Evolutionary conservation across 2,797 vertebrate genomes (phyloP), one percentile per base, ranked within the genome.

Genomic region (Danio jaintianensis): DNA sequence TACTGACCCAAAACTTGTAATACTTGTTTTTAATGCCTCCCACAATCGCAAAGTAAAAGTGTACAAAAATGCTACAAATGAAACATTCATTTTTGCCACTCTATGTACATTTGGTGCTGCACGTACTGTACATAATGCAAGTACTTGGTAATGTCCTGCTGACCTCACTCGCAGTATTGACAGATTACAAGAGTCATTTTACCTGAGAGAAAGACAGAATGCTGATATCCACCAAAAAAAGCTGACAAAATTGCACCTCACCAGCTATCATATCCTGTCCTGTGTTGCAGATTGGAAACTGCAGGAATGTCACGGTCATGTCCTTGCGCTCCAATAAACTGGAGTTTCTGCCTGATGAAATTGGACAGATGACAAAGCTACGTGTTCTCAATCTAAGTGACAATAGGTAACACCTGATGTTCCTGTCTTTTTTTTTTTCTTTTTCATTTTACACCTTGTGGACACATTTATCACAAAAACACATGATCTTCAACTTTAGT

Each of bases 311-410:
- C 79, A 99, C 97, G 0, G 98, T 99, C 68, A 99, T 99, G 98
- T 99, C 98, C 55, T 93, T 99, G 78, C 96, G 98, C 71, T 98
- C 98, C 58, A 99, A 99, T 92, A 99, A 99, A 56, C 93, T 99
- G 79, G 98, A 99, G 90, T 98, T 98, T 84, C 96, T 99, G 58
- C 98, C 98, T 11, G 98, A 99, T 82, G 98, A 99, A 87, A 99
- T 99, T 47, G 98, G 98, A 85, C 98, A 99, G 91, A 99, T 99
- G 97, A 97, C 97, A 90, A 98, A 98, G 90, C 92, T 99, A 80
- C 93, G 97, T 82, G 98, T 99, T 84, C 92, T 99, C 83, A 99
- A 99, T 89, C 92, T 99, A 56, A 99, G 98, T 62, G 98, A 99
- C 86, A 99, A 99, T 95, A 98, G 98, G 97, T 99, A 96, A 84